A percentile compares a stretch with the other conserved stretches of the same genome.
Evolutionary conservation across 2,797 vertebrate genomes (phyloP).

Genomic region (Catamblyrhynchus diadema): DNA sequence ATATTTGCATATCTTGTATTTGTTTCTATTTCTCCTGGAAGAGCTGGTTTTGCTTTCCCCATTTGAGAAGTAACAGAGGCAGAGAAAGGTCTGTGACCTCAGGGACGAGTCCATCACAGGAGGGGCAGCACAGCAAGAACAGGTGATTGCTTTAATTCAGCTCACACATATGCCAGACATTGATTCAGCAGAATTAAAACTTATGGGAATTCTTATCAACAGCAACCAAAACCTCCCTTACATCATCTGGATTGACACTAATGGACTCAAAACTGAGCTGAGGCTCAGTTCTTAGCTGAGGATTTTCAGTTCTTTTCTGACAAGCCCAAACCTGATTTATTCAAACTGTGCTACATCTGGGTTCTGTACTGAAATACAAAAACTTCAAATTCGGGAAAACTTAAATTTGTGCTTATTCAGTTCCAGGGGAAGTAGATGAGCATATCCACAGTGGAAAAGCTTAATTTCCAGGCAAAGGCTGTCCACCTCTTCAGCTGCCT

Average conservation of each 20-base stretch:
- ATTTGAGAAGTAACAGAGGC: background rate
- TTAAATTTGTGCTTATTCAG: background rate
- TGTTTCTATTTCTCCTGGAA: background rate
- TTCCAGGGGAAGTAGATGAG: background rate
- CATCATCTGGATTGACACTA: background rate
- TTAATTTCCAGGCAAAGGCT: background rate
- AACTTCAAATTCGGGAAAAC: background rate
- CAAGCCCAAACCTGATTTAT: background rate
- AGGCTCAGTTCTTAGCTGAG: no score
- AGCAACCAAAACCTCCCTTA: background rate
- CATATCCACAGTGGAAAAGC: background rate
- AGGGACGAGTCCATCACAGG: background rate
- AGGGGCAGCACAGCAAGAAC: fast-evolving
- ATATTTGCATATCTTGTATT: background rate
- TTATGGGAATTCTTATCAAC: background rate
- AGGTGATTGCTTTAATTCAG: background rate
- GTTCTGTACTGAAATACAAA: background rate
- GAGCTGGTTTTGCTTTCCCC: background rate
- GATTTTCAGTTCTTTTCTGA: background rate
- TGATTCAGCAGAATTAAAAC: background rate
- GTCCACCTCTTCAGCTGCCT: background rate
- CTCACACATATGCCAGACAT: fast-evolving
- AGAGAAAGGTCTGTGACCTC: background rate
- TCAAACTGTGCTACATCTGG: fast-evolving
- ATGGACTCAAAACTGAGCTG: background rate